Base-by-base conservation (phyloP, 2,888 invertebrate species). In the Drosophila borealis region DNA sequence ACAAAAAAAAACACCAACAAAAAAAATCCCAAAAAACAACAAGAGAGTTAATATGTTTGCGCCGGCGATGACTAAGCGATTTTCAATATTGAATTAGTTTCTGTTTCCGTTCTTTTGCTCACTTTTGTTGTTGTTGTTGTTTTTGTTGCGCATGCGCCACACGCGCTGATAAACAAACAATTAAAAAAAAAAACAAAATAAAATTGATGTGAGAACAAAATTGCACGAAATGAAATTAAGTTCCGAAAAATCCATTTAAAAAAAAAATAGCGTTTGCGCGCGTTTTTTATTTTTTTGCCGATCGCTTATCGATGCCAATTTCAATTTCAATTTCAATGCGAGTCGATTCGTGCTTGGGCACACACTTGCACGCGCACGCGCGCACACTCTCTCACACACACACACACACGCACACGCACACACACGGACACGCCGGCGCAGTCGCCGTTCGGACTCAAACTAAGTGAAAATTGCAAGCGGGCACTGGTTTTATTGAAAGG, bases 381-480 rank as follows among this genome's bases (percentile, higher is more conserved):
- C 42, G 39, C 45, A 55, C 42, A 29, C 29, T 25, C 6, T 29
- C 29, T 21, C 57, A 57, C 37, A 41, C 49, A 48, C 46, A 34
- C 61, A 64, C 59, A 54, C 57, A 50, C 74, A 70, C 64, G 50
- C 49, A 54, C 49, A 50, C 78, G 61, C 78, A 44, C 65, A 53
- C 62, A 66, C 60, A 36, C 72, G 65, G 50, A 56, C 69, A 63
- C 62, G 77, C 74, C 70, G 80, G 73, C 82, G 80, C 82, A 79
- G 76, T 80, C 77, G 80, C 87, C 88, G 89, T 86, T 88, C 89
- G 78, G 86, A 90, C 90, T 88, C 88, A 83, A 87, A 91, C 91
- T 91, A 90, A 91, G 89, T 82, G 83, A 81, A 91, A 90, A 90
- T 88, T 80, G 85, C 80, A 87, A 89, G 85, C 86, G 82, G 75